A percentile compares a stretch with the other conserved stretches of the same genome.
phyloP scores from a whole-genome alignment of 2,888 invertebrate species.

The Galeruca laticollis region DNA sequence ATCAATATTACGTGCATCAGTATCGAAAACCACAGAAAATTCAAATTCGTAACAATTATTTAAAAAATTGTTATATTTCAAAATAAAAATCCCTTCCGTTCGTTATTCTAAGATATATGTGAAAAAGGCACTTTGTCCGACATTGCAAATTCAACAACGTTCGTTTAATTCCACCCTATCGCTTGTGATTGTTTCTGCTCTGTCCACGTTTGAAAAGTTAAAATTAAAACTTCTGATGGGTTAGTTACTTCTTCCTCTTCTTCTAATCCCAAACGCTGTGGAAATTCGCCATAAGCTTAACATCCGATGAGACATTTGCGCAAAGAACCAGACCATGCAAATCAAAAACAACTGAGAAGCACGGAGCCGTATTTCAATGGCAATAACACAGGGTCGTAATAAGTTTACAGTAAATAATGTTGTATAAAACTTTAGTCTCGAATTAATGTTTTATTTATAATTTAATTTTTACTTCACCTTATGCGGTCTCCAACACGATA shows the following conservation, averaged over 20 bases:
- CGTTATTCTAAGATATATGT: neutral
- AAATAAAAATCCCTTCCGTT: neutral
- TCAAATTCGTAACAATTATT: too few relatives aligned
- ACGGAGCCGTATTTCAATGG: slow-evolving; percentile 12
- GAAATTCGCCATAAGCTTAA: slow-evolving; percentile 20
- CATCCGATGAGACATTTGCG: slow-evolving; percentile 34
- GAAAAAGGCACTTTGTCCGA: neutral
- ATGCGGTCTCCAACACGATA: too few relatives aligned
- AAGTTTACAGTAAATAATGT: neutral
- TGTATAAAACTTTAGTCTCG: neutral
- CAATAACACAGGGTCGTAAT: neutral
- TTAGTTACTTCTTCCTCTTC: slow-evolving; percentile 10
- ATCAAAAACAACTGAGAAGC: slow-evolving; percentile 37
- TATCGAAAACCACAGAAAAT: too few relatives aligned
- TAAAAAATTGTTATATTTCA: too few relatives aligned
- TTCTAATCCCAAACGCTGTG: slow-evolving; percentile 20
- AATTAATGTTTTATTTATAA: too few relatives aligned
- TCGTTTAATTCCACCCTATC: slow-evolving; percentile 3
- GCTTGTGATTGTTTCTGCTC: slow-evolving; percentile 6
- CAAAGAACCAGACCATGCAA: slow-evolving; percentile 43
- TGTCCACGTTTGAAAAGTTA: slow-evolving; percentile 9
- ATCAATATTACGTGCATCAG: too few relatives aligned
- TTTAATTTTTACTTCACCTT: too few relatives aligned
- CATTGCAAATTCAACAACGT: neutral
- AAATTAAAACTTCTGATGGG: slow-evolving; percentile 19